Percentiles rank a stretch among this genome's conserved stretches.
Evolutionary conservation across 2,888 invertebrate genomes (phyloP).

Genomic region (Argyresthia albistria): DNA sequence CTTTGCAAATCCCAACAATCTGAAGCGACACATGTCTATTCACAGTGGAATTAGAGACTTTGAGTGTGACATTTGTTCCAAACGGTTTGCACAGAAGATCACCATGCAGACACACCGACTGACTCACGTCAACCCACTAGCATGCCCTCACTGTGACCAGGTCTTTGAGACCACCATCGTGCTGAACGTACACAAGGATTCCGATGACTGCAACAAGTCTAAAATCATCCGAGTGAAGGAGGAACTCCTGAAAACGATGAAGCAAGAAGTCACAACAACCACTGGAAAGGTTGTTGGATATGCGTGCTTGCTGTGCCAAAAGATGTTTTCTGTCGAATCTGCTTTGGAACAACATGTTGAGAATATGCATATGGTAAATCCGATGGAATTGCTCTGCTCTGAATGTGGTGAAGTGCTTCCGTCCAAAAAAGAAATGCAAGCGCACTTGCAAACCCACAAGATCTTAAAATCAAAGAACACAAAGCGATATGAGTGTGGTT

Average conservation of each 20-base stretch:
- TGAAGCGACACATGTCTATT: constrained; percentile 66
- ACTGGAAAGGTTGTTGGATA: constrained; percentile 52
- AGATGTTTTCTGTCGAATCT: constrained; percentile 58
- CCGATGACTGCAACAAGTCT: constrained; percentile 34
- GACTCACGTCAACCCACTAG: constrained; percentile 47
- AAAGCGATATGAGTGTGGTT: constrained; percentile 44
- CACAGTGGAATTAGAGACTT: constrained; percentile 57
- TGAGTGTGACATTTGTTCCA: constrained; percentile 58
- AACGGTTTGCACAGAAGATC: constrained; percentile 60
- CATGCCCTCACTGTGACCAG: constrained; percentile 47
- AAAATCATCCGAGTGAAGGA: constrained; percentile 44
- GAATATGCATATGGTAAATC: constrained; percentile 43
- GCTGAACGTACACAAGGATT: constrained; percentile 35
- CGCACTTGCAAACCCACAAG: constrained; percentile 38
- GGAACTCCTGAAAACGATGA: constrained; percentile 55
- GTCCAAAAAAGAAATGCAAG: constrained; percentile 41
- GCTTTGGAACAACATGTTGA: constrained; percentile 60
- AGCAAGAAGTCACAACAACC: constrained; percentile 51
- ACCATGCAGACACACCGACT: constrained; percentile 64
- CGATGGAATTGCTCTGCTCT: constrained; percentile 37
- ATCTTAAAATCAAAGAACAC: constrained; percentile 20
- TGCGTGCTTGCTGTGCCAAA: constrained; percentile 58
- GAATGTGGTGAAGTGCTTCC: constrained; percentile 54
- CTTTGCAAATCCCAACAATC: constrained; percentile 61
- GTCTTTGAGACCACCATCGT: constrained; percentile 36